Evolutionary conservation across 2,888 invertebrate genomes (phyloP).

Genomic region (Troides oblongomaculatus): DNA sequence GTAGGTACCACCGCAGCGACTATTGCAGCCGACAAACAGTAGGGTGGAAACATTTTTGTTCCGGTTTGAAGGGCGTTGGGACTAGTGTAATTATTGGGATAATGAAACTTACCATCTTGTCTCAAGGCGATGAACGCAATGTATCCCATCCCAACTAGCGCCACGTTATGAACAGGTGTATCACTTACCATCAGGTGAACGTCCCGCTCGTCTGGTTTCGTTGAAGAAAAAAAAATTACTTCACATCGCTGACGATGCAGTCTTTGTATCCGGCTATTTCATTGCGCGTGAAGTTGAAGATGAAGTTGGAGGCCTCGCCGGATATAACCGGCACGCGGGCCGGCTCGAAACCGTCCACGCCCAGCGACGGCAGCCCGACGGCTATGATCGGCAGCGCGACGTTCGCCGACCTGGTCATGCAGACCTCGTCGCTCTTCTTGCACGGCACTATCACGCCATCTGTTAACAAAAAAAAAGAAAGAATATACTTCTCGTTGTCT

Average conservation of each 20-base stretch:
- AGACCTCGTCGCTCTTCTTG: slow-evolving; percentile 39
- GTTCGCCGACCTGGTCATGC: slow-evolving; percentile 38
- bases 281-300: slow-evolving; percentile 40
- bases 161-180: no score
- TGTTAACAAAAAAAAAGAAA: neutral
- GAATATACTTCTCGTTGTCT: no score
- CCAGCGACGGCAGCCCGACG: slow-evolving; percentile 38
- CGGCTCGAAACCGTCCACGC: slow-evolving; percentile 43
- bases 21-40: no score
- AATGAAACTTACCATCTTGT: no score
- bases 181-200: no score
- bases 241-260: slow-evolving; percentile 40
- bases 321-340: slow-evolving; percentile 40
- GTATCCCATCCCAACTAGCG: no score
- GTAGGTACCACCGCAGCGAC: no score
- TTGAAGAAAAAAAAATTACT: slow-evolving; percentile 34
- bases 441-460: slow-evolving; percentile 35
- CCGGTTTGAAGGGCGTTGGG: no score
- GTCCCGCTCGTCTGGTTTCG: no score
- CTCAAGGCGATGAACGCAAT: no score
- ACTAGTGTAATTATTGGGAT: no score
- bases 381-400: slow-evolving; percentile 35
- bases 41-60: no score
- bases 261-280: slow-evolving; percentile 42
- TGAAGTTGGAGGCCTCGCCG: slow-evolving; percentile 39